Evolutionary conservation across 2,888 invertebrate species (phyloP), one percentile per base, ranked within the genome.

Genomic region (Polyploca ridens): DNA sequence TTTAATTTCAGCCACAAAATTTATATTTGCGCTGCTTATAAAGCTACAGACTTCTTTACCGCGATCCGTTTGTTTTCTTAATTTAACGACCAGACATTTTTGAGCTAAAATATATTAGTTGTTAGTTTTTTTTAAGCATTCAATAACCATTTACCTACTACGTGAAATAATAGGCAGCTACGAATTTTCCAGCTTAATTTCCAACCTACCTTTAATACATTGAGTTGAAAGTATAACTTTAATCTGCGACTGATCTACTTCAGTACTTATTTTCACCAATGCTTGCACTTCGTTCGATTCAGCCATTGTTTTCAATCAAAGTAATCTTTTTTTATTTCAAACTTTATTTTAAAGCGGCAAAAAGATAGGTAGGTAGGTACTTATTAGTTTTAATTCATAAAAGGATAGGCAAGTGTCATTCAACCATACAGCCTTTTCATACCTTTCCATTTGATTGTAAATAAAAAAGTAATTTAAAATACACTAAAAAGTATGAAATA

Each of bases 1-100:
- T 70, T 83, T 86, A 67, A 91, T 90, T 76, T 92, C 93, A 3
- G 81, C 77, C 64, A 89, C 82, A 41, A 91, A 72, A 75, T 88
- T 88, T 27, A 81, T 69, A 76, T 92, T 92, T 59, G 81, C 84
- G 49, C 74, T 84, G 62, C 74, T 86, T 14, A 89, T 85, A 49
- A 77, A 85, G 63, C 75, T 78, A 64, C 83, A 88, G 16, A 81
- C 77, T 74, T 90, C 86, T 72, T 79, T 87, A 49, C 82, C 78
- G 10, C 84, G 82, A 63, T 88, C 78, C 33, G 78, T 69, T 76
- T 87, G 84, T 64, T 86, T 87, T 68, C 78, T 86, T 49, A 92
- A 67, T 71, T 89, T 90, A 60, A 84, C 76, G n/a, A 84, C 71
- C 60, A 93, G 70, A 76, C 77, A 83, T 38, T 77, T 73, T 85